Evolutionary conservation across 1,140 invertebrate species (phyloP).

Genomic region (Saccostrea glomerata): DNA sequence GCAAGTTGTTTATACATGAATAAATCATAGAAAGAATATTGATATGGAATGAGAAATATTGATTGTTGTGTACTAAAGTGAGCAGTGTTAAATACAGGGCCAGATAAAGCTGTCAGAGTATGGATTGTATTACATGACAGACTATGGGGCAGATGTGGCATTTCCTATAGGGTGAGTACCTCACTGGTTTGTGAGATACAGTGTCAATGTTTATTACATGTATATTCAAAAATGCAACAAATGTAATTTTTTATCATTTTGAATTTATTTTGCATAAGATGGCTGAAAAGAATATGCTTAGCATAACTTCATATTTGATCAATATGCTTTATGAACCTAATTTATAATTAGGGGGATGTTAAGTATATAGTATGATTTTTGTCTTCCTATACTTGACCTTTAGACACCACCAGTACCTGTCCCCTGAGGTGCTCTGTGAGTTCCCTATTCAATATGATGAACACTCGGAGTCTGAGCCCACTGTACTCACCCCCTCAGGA

Average conservation of each 20-base stretch:
- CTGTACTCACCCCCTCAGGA: conserved; percentile 64
- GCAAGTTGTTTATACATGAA: no score
- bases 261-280: no score
- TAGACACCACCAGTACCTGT: conserved; percentile 79
- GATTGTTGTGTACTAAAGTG: background rate
- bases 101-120: conserved; percentile 94
- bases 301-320: no score
- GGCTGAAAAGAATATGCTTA: no score
- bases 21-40: no score
- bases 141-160: conserved; percentile 88
- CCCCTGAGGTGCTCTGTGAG: conserved; percentile 90
- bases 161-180: conserved; percentile 92
- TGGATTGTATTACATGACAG: conserved; percentile 95
- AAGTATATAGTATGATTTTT: background rate
- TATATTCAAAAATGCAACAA: no score
- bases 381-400: conserved; percentile 60
- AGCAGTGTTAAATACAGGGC: conserved; percentile 61
- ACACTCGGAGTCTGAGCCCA: conserved; percentile 61
- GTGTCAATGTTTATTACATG: no score
- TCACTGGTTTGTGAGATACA: no score
- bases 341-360: no score
- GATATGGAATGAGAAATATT: background rate
- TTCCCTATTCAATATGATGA: conserved; percentile 70
- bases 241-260: no score
- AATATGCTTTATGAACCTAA: no score